phyloP scores from a whole-genome alignment of 2,113 vertebrate genomes.

The Paraplagusia blochii region DNA sequence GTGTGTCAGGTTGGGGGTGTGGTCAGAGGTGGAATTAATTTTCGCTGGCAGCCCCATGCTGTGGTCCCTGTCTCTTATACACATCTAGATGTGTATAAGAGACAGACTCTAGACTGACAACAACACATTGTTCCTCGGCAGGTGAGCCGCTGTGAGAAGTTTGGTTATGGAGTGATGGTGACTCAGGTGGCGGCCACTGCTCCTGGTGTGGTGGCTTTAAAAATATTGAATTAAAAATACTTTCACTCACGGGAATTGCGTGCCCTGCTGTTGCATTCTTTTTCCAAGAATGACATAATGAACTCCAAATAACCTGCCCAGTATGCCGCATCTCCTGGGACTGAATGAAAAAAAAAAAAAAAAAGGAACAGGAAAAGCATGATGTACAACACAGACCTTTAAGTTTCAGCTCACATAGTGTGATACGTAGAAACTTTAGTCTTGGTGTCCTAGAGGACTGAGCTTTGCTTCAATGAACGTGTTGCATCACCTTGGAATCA shows the following conservation, averaged over 20 bases:
- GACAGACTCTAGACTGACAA: too few relatives aligned
- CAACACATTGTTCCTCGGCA: constrained; percentile 61
- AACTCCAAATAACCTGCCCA: constrained; percentile 59
- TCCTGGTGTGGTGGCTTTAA: constrained; percentile 79
- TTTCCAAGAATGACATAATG: constrained; percentile 56
- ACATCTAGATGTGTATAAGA: too few relatives aligned
- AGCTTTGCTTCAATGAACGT: constrained; percentile 25
- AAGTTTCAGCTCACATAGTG: constrained; percentile 43
- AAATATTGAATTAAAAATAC: constrained; percentile 61
- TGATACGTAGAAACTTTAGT: constrained; percentile 50
- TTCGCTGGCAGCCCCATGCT: constrained; percentile 79
- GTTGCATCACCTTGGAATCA: constrained; percentile 50
- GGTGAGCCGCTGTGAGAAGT: constrained; percentile 86
- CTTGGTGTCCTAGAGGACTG: constrained; percentile 39
- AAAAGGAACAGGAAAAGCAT: background rate
- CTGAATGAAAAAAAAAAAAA: constrained; percentile 30
- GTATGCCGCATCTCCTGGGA: constrained; percentile 15
- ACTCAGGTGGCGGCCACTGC: constrained; percentile 88
- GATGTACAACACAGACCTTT: constrained; percentile 15
- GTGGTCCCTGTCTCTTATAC: too few relatives aligned
- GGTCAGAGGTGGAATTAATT: constrained; percentile 80
- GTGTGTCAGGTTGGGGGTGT: constrained; percentile 56
- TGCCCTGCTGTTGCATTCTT: constrained; percentile 61
- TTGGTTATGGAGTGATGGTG: constrained; percentile 85
- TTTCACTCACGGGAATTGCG: constrained; percentile 66